Evolutionary conservation across 2,797 vertebrate genomes (phyloP), one percentile per base, ranked within the genome.

Genomic region (Sitta carolinensis): DNA sequence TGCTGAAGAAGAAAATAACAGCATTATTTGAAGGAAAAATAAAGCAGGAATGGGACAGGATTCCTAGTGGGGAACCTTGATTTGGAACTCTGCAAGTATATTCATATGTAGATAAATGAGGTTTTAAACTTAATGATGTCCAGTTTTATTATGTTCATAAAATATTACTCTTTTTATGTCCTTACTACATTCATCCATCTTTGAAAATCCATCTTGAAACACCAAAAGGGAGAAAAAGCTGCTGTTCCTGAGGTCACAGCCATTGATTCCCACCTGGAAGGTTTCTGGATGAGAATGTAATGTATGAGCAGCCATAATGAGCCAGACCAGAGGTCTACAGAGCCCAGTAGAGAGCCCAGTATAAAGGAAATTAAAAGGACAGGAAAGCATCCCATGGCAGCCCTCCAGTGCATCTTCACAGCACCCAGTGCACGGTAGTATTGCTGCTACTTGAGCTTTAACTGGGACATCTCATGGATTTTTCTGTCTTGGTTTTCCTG

Each of bases 401-500:
- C 27, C 25, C 52, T 77, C 42, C n/a, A 29, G 13, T n/a, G 40
- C 47, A 45, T 54, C 51, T n/a, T 63, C 47, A 34, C 47, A 82
- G 51, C 76, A 84, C 32, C 57, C 64, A n/a, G 42, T 19, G 57
- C 42, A 8, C 54, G 78, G 62, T 7, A 25, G 40, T 29, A 14
- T 27, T 62, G 48, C 75, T 84, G 61, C 50, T 94, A 25, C 70
- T 70, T 57, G 42, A 91, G 91, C 64, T 80, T 85, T 76, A 91
- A 70, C 62, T 47, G 81, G 87, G 58, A 69, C 51, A 91, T 55
- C 10, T 3, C 64, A 59, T 68, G 43, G 76, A 78, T 91, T 95
- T 94, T 89, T 95, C 89, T 67, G 61, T 78, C 84, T 85, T 72
- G 62, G 43, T 55, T 95, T 94, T 47, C 66, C 47, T 94, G 72